Conservation (phyloP, 2,888 invertebrate species). For the Diplolepis rosae region DNA sequence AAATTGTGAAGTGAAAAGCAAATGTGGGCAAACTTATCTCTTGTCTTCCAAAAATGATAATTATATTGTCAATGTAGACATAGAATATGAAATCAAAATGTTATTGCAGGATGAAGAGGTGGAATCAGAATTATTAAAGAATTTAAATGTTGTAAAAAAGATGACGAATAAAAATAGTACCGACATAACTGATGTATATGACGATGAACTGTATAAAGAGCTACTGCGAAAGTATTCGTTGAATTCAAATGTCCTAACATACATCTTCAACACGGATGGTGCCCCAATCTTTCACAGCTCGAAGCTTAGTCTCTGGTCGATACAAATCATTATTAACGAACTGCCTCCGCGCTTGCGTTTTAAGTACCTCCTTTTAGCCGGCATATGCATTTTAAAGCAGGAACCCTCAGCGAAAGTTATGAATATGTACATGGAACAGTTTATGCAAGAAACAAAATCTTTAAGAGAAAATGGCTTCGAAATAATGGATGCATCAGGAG, state of each 20-base stretch:
- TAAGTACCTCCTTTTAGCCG: constrained; percentile 29
- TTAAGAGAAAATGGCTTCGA: not conserved
- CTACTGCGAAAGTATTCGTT: constrained; percentile 14
- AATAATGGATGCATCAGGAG: too few species aligned
- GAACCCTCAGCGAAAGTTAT: constrained; percentile 15
- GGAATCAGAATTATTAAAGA: not conserved
- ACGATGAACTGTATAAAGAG: constrained; percentile 4
- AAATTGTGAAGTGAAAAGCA: not conserved
- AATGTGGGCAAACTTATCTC: constrained; percentile 19
- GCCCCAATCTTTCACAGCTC: constrained; percentile 32
- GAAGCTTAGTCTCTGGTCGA: constrained; percentile 33
- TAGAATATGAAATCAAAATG: constrained; percentile 28
- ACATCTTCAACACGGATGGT: constrained; percentile 32
- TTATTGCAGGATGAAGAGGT: constrained; percentile 28
- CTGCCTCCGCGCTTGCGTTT: constrained; percentile 27
- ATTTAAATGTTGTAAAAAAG: not conserved
- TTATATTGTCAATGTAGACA: constrained; percentile 31
- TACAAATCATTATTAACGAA: constrained; percentile 36
- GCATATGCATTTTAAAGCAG: constrained; percentile 22
- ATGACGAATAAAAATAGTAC: too few species aligned
- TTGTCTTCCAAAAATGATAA: constrained; percentile 24
- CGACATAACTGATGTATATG: not conserved
- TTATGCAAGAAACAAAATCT: constrained; percentile 18
- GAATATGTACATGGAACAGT: constrained; percentile 30
- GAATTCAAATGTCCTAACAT: constrained; percentile 23